A percentile compares a stretch with the other conserved stretches of the same genome.
Evolutionary conservation across 2,113 vertebrate genomes (phyloP).

Genomic region (Circaetus cinerascens): DNA sequence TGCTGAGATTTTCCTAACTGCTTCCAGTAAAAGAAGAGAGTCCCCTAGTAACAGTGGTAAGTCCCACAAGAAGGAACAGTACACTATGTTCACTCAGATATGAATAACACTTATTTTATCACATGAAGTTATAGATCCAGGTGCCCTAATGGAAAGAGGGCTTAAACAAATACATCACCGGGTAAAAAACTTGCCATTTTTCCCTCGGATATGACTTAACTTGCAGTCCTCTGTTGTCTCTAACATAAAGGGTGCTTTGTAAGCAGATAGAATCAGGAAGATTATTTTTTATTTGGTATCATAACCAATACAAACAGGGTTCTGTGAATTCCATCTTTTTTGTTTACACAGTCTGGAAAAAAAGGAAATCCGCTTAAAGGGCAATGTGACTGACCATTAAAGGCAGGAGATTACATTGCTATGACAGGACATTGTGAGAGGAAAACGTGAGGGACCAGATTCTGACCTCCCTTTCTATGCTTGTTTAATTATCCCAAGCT

Average conservation of each 20-base stretch:
- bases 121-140: conserved; percentile 70
- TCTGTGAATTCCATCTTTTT: neutral
- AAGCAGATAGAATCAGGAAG: neutral
- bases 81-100: conserved; percentile 83
- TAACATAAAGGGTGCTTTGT: neutral
- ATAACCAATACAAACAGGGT: neutral
- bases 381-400: neutral
- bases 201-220: neutral
- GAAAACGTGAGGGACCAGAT: neutral
- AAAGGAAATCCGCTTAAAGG: neutral
- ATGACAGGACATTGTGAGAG: neutral
- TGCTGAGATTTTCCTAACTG: conserved; percentile 84
- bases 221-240: neutral
- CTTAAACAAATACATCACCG: neutral
- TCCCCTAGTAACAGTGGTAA: conserved; percentile 75
- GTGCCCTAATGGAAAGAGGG: conserved; percentile 24
- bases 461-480: neutral
- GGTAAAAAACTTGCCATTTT: neutral
- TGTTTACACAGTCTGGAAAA: neutral
- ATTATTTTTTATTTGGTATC: neutral
- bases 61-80: conserved; percentile 80
- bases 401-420: neutral
- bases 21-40: conserved; percentile 84
- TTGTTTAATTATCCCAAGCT: neutral
- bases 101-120: conserved; percentile 88